Evolutionary conservation across 1,140 invertebrate species (phyloP).

Genomic region (Venturia canescens): DNA sequence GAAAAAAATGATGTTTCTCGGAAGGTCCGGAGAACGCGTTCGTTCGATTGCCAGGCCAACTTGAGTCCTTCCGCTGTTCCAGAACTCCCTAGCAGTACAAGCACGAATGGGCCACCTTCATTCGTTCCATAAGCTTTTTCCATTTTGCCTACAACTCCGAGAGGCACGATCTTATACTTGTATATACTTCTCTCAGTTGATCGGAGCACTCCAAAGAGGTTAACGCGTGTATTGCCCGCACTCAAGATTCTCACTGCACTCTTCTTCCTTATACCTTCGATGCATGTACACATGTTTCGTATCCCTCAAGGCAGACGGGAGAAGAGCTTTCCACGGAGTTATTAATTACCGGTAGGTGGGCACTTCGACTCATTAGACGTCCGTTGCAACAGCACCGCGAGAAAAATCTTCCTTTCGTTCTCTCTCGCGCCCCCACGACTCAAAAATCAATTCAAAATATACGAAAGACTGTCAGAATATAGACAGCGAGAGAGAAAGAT

Average conservation of each 20-base stretch:
- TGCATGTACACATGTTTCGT: not conserved
- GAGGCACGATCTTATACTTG: not conserved
- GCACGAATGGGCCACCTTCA: not conserved
- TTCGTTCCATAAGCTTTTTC: not conserved
- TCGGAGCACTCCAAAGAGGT: slow-evolving; percentile 27
- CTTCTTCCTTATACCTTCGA: not conserved
- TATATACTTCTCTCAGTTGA: not conserved
- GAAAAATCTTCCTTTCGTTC: not conserved
- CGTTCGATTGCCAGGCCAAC: slow-evolving; percentile 3
- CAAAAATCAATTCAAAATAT: slow-evolving; percentile 29
- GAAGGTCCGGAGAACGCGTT: slow-evolving; percentile 52
- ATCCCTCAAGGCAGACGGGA: slow-evolving; percentile 48
- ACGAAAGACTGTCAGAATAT: slow-evolving; percentile 15
- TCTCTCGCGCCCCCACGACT: not conserved
- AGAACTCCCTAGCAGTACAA: slow-evolving; percentile 21
- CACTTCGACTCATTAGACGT: slow-evolving; percentile 55
- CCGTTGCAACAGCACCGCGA: slow-evolving; percentile 26
- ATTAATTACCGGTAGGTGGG: slow-evolving; percentile 68
- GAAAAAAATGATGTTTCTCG: slow-evolving; percentile 54
- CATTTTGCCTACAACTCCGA: slow-evolving; percentile 2
- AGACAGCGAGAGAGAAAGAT: not conserved
- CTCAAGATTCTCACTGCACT: slow-evolving; percentile 14
- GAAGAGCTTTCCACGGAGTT: slow-evolving; percentile 65
- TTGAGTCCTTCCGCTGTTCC: not conserved
- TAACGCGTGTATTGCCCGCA: slow-evolving; percentile 48